Percentiles rank a stretch among this genome's conserved stretches.
These are phyloP conservation scores for Limenitis camilla DNA, from an alignment of 2,888 invertebrate genomes.

Conservation along the genomic window DNA sequence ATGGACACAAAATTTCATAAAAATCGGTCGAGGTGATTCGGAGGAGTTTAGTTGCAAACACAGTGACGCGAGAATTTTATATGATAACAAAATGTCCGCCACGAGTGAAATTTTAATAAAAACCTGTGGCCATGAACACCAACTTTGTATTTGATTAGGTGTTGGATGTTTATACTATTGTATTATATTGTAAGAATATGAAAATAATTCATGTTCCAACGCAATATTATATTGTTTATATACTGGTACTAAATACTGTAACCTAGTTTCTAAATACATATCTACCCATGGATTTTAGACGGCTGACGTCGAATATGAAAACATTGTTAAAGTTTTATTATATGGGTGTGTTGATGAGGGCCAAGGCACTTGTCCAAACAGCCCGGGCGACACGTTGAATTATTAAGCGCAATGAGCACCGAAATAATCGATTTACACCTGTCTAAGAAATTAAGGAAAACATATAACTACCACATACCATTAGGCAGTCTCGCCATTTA, in stretches of 20 bases:
- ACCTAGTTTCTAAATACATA: slow-evolving; percentile 57
- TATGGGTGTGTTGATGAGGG: slow-evolving; percentile 62
- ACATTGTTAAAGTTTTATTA: slow-evolving; percentile 72
- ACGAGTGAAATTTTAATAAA: too few relatives aligned
- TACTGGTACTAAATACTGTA: slow-evolving; percentile 45
- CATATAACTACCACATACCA: slow-evolving; percentile 5
- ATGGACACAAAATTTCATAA: too few relatives aligned
- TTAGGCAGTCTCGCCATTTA: background rate
- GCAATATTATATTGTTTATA: too few relatives aligned
- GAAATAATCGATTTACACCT: slow-evolving; percentile 71
- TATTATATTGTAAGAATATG: slow-evolving; percentile 25
- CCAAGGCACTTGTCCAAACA: slow-evolving; percentile 69
- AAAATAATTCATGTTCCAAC: too few relatives aligned
- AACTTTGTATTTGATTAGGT: slow-evolving; percentile 37
- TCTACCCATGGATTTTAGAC: slow-evolving; percentile 42
- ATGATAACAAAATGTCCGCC: too few relatives aligned
- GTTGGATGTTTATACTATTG: slow-evolving; percentile 38
- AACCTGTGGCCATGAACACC: background rate
- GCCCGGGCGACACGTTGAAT: slow-evolving; percentile 55
- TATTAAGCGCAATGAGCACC: slow-evolving; percentile 57
- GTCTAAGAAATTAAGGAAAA: slow-evolving; percentile 37
- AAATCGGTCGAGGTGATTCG: too few relatives aligned
- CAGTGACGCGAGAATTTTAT: too few relatives aligned
- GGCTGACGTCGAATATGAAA: slow-evolving; percentile 63
- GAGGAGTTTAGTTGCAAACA: too few relatives aligned